phyloP scores from a whole-genome alignment of 2,888 invertebrate genomes.

The Sinelater perroti region DNA sequence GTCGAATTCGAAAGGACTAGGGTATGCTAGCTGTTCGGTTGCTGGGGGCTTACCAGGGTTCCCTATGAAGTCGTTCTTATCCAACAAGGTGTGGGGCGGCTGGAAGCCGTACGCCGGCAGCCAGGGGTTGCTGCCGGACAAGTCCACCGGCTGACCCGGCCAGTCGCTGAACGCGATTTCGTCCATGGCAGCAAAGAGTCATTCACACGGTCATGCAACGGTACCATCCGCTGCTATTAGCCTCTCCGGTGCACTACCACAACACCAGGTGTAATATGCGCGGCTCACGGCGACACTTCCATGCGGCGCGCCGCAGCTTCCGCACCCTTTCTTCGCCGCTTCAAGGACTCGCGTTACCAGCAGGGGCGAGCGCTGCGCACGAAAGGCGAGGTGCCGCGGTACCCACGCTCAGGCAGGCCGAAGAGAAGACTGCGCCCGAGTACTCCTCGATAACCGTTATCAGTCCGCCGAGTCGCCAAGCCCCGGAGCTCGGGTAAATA shows the following conservation, averaged over 20 bases:
- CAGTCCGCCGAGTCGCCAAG: no score
- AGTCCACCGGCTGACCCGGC: slow-evolving; percentile 68
- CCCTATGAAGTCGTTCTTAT: slow-evolving; percentile 69
- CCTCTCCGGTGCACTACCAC: slow-evolving; percentile 11
- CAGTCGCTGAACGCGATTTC: slow-evolving; percentile 71
- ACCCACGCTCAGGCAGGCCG: no score
- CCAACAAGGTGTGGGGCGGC: slow-evolving; percentile 64
- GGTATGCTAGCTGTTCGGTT: no score
- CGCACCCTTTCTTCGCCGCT: slow-evolving; percentile 3
- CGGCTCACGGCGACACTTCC: slow-evolving; percentile 9
- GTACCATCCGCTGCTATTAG: slow-evolving; percentile 40
- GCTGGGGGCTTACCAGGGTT: slow-evolving; percentile 64
- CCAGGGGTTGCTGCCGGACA: slow-evolving; percentile 76
- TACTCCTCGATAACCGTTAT: no score
- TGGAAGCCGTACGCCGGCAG: slow-evolving; percentile 82
- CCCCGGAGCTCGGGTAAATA: no score
- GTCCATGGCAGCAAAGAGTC: slow-evolving; percentile 61
- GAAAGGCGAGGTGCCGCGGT: no score
- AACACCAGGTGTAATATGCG: no score
- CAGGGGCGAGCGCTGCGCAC: no score
- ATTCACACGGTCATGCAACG: slow-evolving; percentile 54
- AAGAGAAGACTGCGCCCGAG: no score
- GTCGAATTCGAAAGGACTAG: no score
- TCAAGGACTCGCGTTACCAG: no score
- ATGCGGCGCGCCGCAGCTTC: slow-evolving; percentile 9